phyloP scores from a whole-genome alignment of 2,888 invertebrate genomes.

The Prosapia bicincta region DNA sequence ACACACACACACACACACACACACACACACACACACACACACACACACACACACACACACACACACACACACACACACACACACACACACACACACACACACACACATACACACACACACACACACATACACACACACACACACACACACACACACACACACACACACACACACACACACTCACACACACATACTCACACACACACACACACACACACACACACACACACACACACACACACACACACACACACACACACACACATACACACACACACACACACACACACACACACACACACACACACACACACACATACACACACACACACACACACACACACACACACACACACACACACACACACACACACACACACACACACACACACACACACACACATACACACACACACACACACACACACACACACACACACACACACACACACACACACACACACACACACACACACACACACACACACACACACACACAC shows the following conservation, averaged over 20 bases:
- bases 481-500: background rate
- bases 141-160: background rate
- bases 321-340: background rate
- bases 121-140: background rate
- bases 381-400: background rate
- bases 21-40: background rate
- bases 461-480: background rate
- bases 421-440: background rate
- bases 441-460: background rate
- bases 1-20: background rate
- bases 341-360: background rate
- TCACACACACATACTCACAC: background rate
- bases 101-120: background rate
- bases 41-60: background rate
- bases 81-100: background rate
- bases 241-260: background rate
- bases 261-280: background rate
- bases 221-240: background rate
- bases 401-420: background rate
- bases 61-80: background rate
- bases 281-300: background rate
- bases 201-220: background rate
- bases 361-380: background rate
- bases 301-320: background rate
- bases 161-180: background rate